Percentiles rank a stretch among this genome's conserved stretches.
Conservation (phyloP, 2,888 invertebrate species). For the Himalopsyche japonica region DNA sequence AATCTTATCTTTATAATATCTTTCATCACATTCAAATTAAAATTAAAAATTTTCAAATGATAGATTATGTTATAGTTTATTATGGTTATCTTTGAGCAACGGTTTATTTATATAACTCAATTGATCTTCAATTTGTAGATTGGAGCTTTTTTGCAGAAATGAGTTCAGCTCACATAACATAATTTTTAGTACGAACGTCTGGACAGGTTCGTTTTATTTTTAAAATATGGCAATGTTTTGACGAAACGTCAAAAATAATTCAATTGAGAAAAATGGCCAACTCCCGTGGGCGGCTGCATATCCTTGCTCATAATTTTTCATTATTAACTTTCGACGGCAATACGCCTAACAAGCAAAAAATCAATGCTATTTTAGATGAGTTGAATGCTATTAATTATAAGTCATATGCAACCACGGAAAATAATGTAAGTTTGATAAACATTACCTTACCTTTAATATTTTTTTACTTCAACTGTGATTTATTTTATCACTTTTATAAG, state of each 20-base stretch:
- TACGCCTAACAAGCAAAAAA: slow-evolving; percentile 54
- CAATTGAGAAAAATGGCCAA: slow-evolving; percentile 14
- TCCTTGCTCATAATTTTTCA: slow-evolving; percentile 47
- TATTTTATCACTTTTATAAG: slow-evolving; percentile 38
- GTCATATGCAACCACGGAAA: slow-evolving; percentile 33
- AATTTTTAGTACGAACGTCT: too few species aligned
- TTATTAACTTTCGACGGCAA: slow-evolving; percentile 49
- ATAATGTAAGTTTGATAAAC: slow-evolving; percentile 45
- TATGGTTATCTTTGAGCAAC: too few species aligned
- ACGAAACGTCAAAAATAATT: neutral
- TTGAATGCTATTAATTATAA: slow-evolving; percentile 67
- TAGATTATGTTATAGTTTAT: too few species aligned
- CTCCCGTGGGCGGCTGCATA: slow-evolving; percentile 2
- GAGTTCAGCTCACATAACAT: too few species aligned
- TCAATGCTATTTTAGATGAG: slow-evolving; percentile 63
- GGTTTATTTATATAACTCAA: too few species aligned
- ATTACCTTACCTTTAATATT: slow-evolving; percentile 41
- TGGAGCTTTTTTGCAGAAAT: too few species aligned
- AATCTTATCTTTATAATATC: too few species aligned
- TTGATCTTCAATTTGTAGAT: too few species aligned
- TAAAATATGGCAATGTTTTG: neutral
- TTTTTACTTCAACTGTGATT: slow-evolving; percentile 50
- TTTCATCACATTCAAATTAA: too few species aligned
- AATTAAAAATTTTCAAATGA: too few species aligned
- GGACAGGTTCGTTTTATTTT: too few species aligned